Evolutionary conservation across 2,797 vertebrate genomes (phyloP).

Genomic region (Diceros bicornis): DNA sequence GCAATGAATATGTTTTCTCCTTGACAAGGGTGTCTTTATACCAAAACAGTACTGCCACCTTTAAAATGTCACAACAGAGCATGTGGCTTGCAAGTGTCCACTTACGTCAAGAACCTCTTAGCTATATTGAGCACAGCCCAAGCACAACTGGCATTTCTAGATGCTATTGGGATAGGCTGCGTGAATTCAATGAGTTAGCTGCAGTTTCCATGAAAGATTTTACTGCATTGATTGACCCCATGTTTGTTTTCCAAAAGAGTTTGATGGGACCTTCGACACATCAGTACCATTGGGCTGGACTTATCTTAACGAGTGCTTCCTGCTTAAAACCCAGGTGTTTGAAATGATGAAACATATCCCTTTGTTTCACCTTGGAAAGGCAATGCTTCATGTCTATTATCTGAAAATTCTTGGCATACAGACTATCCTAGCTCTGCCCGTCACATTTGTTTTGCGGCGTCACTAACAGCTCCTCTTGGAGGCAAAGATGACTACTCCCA

Average conservation of each 20-base stretch:
- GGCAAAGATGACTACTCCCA: neutral
- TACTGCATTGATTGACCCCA: neutral
- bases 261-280: neutral
- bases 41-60: neutral
- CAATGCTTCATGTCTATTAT: neutral
- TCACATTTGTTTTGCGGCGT: neutral
- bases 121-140: neutral
- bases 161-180: neutral
- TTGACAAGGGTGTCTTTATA: conserved; percentile 7
- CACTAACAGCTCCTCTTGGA: neutral
- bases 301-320: neutral
- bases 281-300: neutral
- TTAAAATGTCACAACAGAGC: conserved; percentile 56
- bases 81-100: neutral
- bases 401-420: conserved; percentile 8
- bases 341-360: neutral
- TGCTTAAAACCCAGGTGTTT: neutral
- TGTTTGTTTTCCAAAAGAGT: conserved; percentile 31
- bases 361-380: neutral
- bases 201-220: neutral
- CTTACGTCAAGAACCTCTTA: conserved; percentile 43
- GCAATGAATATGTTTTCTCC: neutral
- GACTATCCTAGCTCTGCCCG: neutral
- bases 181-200: neutral
- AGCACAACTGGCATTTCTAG: too few relatives aligned